A percentile compares a stretch with the other conserved stretches of the same genome.
Evolutionary conservation across 1,140 invertebrate genomes (phyloP).

Genomic region (Drosophila baimaii): DNA sequence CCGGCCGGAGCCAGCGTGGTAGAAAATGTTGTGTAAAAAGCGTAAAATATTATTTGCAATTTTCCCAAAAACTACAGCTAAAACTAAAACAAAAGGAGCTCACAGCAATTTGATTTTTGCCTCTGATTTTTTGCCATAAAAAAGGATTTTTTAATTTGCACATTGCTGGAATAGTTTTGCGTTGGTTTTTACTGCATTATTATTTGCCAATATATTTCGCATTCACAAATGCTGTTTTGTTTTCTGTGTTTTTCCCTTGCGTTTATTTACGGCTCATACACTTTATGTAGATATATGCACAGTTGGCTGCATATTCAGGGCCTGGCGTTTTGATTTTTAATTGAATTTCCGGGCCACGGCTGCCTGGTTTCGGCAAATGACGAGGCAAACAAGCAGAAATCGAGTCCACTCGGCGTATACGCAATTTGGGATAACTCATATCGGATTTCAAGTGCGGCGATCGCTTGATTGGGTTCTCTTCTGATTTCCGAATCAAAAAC

Average conservation of each 20-base stretch:
- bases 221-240: conserved; percentile 19
- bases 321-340: conserved; percentile 59
- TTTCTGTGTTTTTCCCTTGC: conserved; percentile 8
- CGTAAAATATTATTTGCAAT: conserved; percentile 63
- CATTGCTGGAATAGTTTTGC: conserved; percentile 39
- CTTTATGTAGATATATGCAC: conserved; percentile 27
- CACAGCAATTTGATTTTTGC: conserved; percentile 24
- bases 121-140: conserved; percentile 18
- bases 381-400: conserved; percentile 45
- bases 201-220: conserved; percentile 55
- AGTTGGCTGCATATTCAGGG: conserved; percentile 26
- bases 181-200: conserved; percentile 48
- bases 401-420: conserved; percentile 41
- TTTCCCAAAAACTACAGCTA: conserved; percentile 28
- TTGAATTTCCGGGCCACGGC: conserved; percentile 36
- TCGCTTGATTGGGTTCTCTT: conserved; percentile 37
- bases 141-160: conserved; percentile 39
- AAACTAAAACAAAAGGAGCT: conserved; percentile 13
- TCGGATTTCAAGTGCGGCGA: conserved; percentile 32
- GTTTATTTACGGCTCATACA: conserved; percentile 21
- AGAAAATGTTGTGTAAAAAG: conserved; percentile 62
- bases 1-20: conserved; percentile 36
- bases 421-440: conserved; percentile 32
- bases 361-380: conserved; percentile 27
- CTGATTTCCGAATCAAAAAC: conserved; percentile 28